A percentile compares a stretch with the other conserved stretches of the same genome.
Conservation (phyloP, 2,888 invertebrate species). For the Drosophila nr. fundita region DNA sequence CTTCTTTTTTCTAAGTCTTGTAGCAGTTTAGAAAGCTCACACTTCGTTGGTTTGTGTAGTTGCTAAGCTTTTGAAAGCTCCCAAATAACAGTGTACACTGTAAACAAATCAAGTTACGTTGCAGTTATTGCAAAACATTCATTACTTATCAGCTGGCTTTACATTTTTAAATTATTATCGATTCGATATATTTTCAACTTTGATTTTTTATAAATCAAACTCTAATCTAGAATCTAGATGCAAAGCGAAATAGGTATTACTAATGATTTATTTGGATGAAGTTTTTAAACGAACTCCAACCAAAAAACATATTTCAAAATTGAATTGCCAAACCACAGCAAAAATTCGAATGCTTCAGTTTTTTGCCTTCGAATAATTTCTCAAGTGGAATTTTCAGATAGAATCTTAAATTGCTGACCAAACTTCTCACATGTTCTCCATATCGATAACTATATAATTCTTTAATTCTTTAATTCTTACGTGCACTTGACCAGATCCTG, state of each 20-base stretch:
- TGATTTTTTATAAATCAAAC: background rate
- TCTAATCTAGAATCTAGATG: background rate
- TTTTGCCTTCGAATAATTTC: background rate
- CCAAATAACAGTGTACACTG: conserved; percentile 11
- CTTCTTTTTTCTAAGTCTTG: background rate
- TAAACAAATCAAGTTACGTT: background rate
- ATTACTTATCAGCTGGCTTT: background rate
- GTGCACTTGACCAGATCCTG: conserved; percentile 83
- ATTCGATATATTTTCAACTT: background rate
- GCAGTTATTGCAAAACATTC: background rate
- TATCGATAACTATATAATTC: background rate
- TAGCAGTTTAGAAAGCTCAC: conserved; percentile 7
- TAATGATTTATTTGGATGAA: background rate
- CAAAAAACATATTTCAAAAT: background rate
- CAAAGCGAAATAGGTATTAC: background rate
- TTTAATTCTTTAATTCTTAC: conserved; percentile 62
- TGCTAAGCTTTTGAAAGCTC: conserved; percentile 41
- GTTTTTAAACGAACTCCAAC: background rate
- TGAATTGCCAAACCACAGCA: no score
- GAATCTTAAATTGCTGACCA: background rate
- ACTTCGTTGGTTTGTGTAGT: conserved; percentile 19
- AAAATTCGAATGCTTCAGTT: background rate
- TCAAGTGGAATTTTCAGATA: background rate
- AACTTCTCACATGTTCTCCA: background rate
- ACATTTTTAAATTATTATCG: background rate